Evolutionary conservation across 1,140 invertebrate species (phyloP), one percentile per base, ranked within the genome.

Genomic region (Drosophila neocordata): DNA sequence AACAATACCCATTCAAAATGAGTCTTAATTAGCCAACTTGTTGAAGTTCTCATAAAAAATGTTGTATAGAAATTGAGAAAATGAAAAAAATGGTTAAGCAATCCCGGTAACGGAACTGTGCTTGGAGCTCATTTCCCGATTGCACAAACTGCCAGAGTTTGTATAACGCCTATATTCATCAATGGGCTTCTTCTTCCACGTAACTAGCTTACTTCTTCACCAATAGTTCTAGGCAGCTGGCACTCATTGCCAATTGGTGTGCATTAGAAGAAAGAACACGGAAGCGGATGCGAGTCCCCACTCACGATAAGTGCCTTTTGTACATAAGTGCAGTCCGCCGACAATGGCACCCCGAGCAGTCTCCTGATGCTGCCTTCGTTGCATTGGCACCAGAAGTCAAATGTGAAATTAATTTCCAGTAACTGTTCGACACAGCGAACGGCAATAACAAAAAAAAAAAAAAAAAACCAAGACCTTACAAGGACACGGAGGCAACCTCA

Each of bases 341-440:
- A n/a, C 53, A 31, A 64, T 34, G 15, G 41, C 15, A 20, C 7
- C 18, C 6, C n/a, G n/a, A 31, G 63, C 13, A 35, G 48, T 34
- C 31, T 51, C 20, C 51, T n/a, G n/a, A n/a, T n/a, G 24, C 12
- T 55, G 48, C 13, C 27, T 31, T 31, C 27, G 51, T 38, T 67
- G 63, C 22, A 69, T 58, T 60, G 69, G 68, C 73, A 72, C n/a
- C 73, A 68, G 73, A 68, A 78, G 76, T 78, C 76, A 78, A 75
- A 75, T 78, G 73, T 69, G 76, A 78, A 78, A 78, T 76, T 78
- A 78, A 78, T 78, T 78, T 78, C 60, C 55, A 78, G 59, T 73
- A 78, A 75, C 75, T 75, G 76, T 78, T 78, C 76, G 73, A 75
- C 72, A 78, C 68, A 71, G 61, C 53, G 63, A 60, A 56, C 72